Conservation (phyloP, 2,888 invertebrate genomes). For the Temnothorax ravouxi region DNA sequence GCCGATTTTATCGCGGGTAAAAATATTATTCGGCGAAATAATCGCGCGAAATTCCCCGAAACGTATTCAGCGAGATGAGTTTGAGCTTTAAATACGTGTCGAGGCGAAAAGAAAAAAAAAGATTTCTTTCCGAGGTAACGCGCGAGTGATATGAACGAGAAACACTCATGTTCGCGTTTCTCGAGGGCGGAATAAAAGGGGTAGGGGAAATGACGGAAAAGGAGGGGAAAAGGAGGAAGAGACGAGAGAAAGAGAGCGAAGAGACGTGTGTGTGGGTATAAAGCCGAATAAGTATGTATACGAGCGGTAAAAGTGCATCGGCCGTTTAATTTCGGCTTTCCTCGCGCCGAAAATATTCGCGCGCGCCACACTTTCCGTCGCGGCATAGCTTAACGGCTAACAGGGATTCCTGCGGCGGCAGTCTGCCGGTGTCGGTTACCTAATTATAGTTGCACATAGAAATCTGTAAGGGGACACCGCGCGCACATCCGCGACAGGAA, state of each 20-base stretch:
- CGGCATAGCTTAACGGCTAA: conserved; percentile 75
- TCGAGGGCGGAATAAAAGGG: not conserved
- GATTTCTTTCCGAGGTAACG: not conserved
- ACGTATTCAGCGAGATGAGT: not conserved
- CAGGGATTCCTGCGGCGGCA: conserved; percentile 73
- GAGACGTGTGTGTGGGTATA: not conserved
- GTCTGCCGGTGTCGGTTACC: conserved; percentile 71
- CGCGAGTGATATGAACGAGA: conserved; percentile 34
- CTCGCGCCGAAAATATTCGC: conserved; percentile 76
- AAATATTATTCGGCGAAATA: conserved; percentile 32
- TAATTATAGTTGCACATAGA: conserved; percentile 78
- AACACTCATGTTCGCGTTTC: conserved; percentile 55
- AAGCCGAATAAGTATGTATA: conserved; percentile 23
- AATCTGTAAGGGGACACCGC: conserved; percentile 78
- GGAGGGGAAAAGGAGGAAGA: no score
- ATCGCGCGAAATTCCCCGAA: conserved; percentile 30
- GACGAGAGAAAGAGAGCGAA: not conserved
- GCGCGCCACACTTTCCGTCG: conserved; percentile 72
- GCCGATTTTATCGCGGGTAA: not conserved
- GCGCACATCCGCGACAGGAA: conserved; percentile 23
- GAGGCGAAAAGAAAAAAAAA: not conserved
- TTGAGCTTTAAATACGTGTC: not conserved
- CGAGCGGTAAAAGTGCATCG: conserved; percentile 68
- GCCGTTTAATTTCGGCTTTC: conserved; percentile 75
- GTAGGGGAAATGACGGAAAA: not conserved